These are phyloP conservation scores for Megalops atlanticus DNA, from an alignment of 2,113 vertebrate genomes.

Conservation along the genomic window DNA sequence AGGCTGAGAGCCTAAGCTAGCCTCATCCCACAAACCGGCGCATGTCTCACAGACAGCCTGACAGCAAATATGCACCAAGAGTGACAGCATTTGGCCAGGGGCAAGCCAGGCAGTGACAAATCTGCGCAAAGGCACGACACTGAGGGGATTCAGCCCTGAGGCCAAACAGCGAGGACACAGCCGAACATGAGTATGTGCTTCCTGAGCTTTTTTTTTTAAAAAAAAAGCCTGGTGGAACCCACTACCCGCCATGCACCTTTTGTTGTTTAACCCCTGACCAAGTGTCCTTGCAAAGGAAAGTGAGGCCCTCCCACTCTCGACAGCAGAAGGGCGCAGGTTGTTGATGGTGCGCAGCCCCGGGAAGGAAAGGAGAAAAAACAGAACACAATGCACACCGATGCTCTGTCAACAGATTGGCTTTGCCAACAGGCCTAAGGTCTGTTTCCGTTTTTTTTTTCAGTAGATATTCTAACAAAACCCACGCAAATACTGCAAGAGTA, in stretches of 20 bases:
- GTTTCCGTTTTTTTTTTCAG: not conserved
- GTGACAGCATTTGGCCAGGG: slow-evolving; percentile 31
- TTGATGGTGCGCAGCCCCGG: not conserved
- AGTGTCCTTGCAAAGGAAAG: not conserved
- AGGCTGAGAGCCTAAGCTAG: not conserved
- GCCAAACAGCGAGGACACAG: slow-evolving; percentile 13
- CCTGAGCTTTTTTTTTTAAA: not conserved
- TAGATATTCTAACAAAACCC: not conserved
- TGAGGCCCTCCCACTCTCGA: not conserved
- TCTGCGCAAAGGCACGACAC: slow-evolving; percentile 13
- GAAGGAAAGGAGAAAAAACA: not conserved
- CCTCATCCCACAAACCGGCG: not conserved
- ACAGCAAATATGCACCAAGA: not conserved
- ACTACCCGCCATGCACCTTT: not conserved
- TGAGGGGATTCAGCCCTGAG: not conserved
- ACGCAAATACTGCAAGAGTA: not conserved
- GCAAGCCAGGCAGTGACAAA: slow-evolving; percentile 16
- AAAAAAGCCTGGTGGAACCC: not conserved
- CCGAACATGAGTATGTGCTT: slow-evolving; percentile 25
- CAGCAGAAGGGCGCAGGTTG: not conserved
- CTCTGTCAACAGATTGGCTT: too few relatives aligned
- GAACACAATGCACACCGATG: not conserved
- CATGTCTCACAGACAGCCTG: not conserved
- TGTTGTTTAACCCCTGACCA: not conserved
- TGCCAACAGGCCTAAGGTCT: not conserved